These are phyloP conservation scores for Morpho deidamia DNA, from an alignment of 2,888 invertebrate species.

Conservation along the genomic window DNA sequence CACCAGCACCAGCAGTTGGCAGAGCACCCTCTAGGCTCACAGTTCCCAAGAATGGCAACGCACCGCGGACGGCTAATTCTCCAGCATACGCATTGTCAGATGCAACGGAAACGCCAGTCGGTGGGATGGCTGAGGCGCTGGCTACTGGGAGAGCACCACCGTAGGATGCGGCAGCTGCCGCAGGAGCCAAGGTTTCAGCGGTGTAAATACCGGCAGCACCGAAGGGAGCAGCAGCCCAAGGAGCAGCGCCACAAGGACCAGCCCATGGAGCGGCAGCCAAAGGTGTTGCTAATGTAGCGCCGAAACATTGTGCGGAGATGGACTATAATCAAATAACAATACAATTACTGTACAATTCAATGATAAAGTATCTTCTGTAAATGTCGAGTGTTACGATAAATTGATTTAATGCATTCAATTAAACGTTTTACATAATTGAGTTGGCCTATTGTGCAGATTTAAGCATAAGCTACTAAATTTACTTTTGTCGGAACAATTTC, in stretches of 20 bases:
- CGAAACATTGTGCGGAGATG: slow-evolving; percentile 27
- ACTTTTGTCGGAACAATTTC: too few relatives aligned
- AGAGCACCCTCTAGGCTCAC: slow-evolving; percentile 14
- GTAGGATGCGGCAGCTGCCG: slow-evolving; percentile 19
- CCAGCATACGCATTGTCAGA: slow-evolving; percentile 26
- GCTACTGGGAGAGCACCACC: slow-evolving; percentile 26
- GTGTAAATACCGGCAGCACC: slow-evolving; percentile 12
- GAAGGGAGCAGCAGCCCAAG: slow-evolving; percentile 15
- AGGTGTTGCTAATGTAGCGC: slow-evolving; percentile 6
- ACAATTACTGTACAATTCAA: background rate
- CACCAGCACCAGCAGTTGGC: slow-evolving; percentile 31
- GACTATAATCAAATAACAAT: slow-evolving; percentile 23
- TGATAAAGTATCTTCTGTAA: too few relatives aligned
- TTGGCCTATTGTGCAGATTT: too few relatives aligned
- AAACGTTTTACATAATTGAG: too few relatives aligned
- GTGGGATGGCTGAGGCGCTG: slow-evolving; percentile 27
- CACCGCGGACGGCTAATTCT: slow-evolving; percentile 32
- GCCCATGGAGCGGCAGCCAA: slow-evolving; percentile 11
- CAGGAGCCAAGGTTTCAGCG: slow-evolving; percentile 5
- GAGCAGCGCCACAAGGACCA: slow-evolving; percentile 6
- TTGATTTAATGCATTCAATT: too few relatives aligned
- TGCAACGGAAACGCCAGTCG: slow-evolving; percentile 33
- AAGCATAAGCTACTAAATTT: too few relatives aligned
- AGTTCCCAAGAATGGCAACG: slow-evolving; percentile 34
- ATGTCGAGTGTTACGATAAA: background rate